phyloP scores from a whole-genome alignment of 2,888 invertebrate species.

The Microctonus brassicae region DNA sequence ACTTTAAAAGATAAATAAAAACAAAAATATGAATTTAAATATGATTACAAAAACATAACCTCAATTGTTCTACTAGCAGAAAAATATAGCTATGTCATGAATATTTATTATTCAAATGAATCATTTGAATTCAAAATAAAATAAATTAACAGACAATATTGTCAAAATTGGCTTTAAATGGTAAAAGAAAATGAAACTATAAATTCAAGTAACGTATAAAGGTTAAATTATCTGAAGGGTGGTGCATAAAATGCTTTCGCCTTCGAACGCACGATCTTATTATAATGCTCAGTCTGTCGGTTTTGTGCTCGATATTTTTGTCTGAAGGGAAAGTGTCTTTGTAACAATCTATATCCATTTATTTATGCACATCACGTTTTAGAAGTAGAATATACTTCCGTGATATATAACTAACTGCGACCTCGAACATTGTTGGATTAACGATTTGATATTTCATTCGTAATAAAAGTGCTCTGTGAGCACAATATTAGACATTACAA shows the following conservation, averaged over 20 bases:
- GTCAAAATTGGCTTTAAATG: not conserved
- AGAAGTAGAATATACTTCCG: slow-evolving; percentile 56
- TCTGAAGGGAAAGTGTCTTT: slow-evolving; percentile 55
- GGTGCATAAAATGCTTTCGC: slow-evolving; percentile 22
- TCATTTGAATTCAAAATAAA: too few relatives aligned
- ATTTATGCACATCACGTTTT: slow-evolving; percentile 57
- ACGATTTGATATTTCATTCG: slow-evolving; percentile 50
- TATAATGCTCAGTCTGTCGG: slow-evolving; percentile 25
- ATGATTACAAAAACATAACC: too few relatives aligned
- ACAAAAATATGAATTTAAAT: too few relatives aligned
- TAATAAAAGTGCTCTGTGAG: slow-evolving; percentile 36
- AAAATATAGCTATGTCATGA: not conserved
- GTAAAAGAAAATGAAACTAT: not conserved
- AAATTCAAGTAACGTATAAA: slow-evolving; percentile 5
- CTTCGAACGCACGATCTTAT: slow-evolving; percentile 11
- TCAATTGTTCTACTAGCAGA: too few relatives aligned
- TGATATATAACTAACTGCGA: slow-evolving; percentile 61
- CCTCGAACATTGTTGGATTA: slow-evolving; percentile 47
- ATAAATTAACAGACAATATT: too few relatives aligned
- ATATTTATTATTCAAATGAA: not conserved
- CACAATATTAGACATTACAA: slow-evolving; percentile 28
- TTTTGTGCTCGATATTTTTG: slow-evolving; percentile 2
- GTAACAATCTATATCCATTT: slow-evolving; percentile 40
- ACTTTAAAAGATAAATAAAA: too few relatives aligned
- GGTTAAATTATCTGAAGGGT: not conserved